A percentile compares a stretch with the other conserved stretches of the same genome.
These are phyloP conservation scores for Penelope pileata DNA, from an alignment of 2,113 vertebrate species.

Conservation along the genomic window DNA sequence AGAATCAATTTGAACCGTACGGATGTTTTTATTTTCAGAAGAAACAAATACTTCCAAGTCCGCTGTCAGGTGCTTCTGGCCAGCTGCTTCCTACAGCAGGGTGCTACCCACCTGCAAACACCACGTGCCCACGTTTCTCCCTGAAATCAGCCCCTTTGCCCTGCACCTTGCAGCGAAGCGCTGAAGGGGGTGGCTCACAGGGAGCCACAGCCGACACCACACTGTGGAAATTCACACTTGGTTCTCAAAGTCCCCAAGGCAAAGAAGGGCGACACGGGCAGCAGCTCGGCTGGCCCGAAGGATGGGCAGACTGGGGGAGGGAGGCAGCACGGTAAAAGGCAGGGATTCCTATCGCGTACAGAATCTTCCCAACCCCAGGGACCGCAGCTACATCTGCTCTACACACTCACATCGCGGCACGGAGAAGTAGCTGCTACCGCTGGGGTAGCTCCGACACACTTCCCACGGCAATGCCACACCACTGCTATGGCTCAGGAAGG, in stretches of 20 bases:
- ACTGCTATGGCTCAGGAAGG: neutral
- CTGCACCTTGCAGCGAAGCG: neutral
- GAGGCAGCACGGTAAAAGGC: neutral
- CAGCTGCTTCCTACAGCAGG: neutral
- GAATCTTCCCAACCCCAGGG: neutral
- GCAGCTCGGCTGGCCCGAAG: neutral
- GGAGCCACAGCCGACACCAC: fast-evolving
- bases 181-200: neutral
- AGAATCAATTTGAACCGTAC: neutral
- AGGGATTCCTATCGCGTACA: fast-evolving
- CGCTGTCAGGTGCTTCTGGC: neutral
- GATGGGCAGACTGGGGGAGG: neutral
- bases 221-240: neutral
- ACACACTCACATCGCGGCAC: fast-evolving
- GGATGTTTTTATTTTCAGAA: neutral
- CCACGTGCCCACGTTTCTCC: neutral
- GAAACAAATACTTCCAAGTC: neutral
- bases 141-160: neutral
- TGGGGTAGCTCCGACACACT: neutral
- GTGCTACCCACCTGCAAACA: neutral
- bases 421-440: too few species aligned
- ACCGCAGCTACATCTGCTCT: neutral
- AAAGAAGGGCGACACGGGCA: neutral
- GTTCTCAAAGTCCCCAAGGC: neutral
- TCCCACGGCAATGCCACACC: neutral